Conservation (phyloP, 2,797 vertebrate species). For the Iguana delicatissima region DNA sequence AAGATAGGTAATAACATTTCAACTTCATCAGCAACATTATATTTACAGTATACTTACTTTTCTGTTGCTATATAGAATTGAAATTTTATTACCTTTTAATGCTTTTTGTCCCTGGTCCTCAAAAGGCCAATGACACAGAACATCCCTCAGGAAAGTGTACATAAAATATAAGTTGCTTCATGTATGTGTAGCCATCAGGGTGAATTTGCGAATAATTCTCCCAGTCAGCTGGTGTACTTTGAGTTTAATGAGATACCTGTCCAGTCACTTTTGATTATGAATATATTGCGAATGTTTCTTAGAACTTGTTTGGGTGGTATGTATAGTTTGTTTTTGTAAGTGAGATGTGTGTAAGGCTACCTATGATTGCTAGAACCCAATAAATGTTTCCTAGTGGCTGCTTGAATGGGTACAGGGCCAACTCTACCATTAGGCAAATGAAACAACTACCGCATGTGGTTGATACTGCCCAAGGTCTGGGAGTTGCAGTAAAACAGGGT, state of each 20-base stretch:
- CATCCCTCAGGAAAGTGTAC: neutral
- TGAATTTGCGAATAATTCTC: neutral
- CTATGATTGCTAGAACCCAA: neutral
- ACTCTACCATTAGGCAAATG: neutral
- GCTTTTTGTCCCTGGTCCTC: no score
- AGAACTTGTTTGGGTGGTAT: neutral
- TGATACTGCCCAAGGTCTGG: no score
- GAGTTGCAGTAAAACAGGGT: no score
- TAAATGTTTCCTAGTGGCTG: neutral
- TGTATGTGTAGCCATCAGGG: no score
- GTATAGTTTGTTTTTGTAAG: neutral
- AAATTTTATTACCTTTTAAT: no score
- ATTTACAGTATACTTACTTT: no score
- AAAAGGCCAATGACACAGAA: neutral
- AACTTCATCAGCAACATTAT: no score
- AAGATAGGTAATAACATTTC: no score
- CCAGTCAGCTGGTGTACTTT: neutral
- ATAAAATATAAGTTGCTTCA: neutral
- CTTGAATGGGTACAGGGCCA: neutral
- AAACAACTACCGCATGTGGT: neutral
- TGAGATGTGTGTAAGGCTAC: neutral
- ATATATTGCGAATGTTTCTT: neutral
- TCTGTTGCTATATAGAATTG: no score
- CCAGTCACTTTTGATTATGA: constrained; percentile 39
- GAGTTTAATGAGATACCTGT: neutral